A percentile compares a stretch with the other conserved stretches of the same genome.
phyloP scores from a whole-genome alignment of 2,113 vertebrate species.

The Oryzias celebensis region DNA sequence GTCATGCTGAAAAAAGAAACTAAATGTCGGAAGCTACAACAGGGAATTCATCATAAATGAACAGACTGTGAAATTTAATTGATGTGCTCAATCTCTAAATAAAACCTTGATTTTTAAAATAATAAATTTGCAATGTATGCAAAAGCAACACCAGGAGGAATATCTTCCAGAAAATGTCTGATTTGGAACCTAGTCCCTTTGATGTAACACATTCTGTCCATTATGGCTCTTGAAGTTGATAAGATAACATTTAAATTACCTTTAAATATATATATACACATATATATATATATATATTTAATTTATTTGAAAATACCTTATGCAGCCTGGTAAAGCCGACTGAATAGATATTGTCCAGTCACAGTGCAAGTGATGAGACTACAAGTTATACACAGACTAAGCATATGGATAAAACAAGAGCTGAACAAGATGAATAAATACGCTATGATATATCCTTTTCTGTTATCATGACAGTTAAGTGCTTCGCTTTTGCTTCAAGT shows the following conservation, averaged over 20 bases:
- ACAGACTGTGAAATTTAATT: constrained; percentile 7
- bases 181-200: constrained; percentile 34
- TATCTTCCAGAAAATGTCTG: constrained; percentile 6
- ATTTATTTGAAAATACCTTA: constrained; percentile 4
- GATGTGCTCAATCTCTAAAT: constrained; percentile 8
- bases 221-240: neutral
- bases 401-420: neutral
- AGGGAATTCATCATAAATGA: constrained; percentile 13
- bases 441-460: constrained; percentile 34
- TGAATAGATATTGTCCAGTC: constrained; percentile 40
- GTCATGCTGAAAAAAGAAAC: constrained; percentile 8
- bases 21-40: constrained; percentile 34
- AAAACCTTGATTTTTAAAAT: constrained; percentile 6
- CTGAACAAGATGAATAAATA: constrained; percentile 35
- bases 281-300: too few species aligned
- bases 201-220: constrained; percentile 4
- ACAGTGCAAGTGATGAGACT: constrained; percentile 44
- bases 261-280: too few species aligned
- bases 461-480: constrained; percentile 19
- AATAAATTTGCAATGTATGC: constrained; percentile 2
- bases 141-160: constrained; percentile 31
- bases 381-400: constrained; percentile 23
- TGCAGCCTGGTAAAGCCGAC: constrained; percentile 35
- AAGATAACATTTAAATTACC: too few species aligned
- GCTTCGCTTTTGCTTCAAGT: constrained; percentile 16